Percentiles rank a stretch among this genome's conserved stretches.
These are phyloP conservation scores for Podotricha telesiphe DNA, from an alignment of 2,888 invertebrate species.

Conservation along the genomic window DNA sequence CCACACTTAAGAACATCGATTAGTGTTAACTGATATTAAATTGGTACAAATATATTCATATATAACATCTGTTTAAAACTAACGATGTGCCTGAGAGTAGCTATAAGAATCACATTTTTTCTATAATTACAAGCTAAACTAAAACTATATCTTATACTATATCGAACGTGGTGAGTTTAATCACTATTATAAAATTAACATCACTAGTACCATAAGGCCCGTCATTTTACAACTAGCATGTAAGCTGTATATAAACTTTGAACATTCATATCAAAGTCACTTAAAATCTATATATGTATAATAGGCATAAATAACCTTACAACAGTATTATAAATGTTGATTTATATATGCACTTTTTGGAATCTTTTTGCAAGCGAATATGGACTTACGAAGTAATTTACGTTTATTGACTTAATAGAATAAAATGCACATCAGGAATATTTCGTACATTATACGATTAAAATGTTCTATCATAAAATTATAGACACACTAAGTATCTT, in stretches of 20 bases:
- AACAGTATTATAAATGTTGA: conserved; percentile 29
- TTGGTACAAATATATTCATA: background rate
- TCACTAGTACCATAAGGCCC: conserved; percentile 51
- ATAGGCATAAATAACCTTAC: conserved; percentile 39
- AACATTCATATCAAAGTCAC: conserved; percentile 44
- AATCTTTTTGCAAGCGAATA: conserved; percentile 25
- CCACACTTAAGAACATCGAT: background rate
- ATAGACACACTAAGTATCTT: conserved; percentile 29
- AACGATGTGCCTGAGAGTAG: background rate
- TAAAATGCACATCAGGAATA: conserved; percentile 51
- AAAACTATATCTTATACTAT: conserved; percentile 46
- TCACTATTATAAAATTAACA: conserved; percentile 54
- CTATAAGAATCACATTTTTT: background rate
- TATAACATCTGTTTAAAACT: background rate
- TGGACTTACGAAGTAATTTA: conserved; percentile 13
- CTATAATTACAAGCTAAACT: conserved; percentile 35
- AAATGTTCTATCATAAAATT: conserved; percentile 41
- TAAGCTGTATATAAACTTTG: conserved; percentile 44
- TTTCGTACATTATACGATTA: conserved; percentile 32
- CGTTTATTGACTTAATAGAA: conserved; percentile 14
- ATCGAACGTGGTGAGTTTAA: conserved; percentile 80
- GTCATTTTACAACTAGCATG: conserved; percentile 41
- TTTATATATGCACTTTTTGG: conserved; percentile 22
- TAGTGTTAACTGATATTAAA: background rate
- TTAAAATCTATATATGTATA: conserved; percentile 38